Percentiles rank a stretch among this genome's conserved stretches.
Conservation (phyloP, 1,140 invertebrate genomes). For the Pentalonia nigronervosa region DNA sequence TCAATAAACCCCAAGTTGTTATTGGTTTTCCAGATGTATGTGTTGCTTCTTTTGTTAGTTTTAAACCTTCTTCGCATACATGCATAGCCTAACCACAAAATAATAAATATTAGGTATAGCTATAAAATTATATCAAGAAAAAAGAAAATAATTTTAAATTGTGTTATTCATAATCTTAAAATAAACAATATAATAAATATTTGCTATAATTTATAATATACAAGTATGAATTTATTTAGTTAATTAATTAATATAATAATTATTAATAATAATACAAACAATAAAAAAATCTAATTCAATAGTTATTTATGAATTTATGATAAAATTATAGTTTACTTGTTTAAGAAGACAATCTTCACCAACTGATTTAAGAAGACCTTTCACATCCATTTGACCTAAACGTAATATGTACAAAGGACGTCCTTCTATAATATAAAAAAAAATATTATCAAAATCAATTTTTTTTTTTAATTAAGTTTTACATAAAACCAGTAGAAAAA, state of each 20-base stretch:
- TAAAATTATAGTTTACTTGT: slow-evolving; percentile 69
- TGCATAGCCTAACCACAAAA: slow-evolving; percentile 73
- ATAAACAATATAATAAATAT: neutral
- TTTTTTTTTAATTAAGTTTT: slow-evolving; percentile 30
- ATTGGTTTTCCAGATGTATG: slow-evolving; percentile 77
- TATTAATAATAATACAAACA: too few relatives aligned
- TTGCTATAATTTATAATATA: too few relatives aligned
- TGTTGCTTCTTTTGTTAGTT: slow-evolving; percentile 85
- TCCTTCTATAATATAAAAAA: slow-evolving; percentile 73
- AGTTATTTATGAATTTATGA: neutral
- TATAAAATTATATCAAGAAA: neutral
- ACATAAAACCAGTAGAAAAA: neutral
- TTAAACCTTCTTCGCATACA: slow-evolving; percentile 85
- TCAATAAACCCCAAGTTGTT: slow-evolving; percentile 87
- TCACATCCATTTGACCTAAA: slow-evolving; percentile 93
- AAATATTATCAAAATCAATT: slow-evolving; percentile 55
- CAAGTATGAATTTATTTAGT: neutral
- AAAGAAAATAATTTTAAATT: neutral
- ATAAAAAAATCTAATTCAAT: neutral
- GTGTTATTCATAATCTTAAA: neutral
- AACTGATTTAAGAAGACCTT: slow-evolving; percentile 89
- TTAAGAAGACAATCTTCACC: slow-evolving; percentile 92
- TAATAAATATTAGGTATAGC: slow-evolving; percentile 39
- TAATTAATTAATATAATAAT: slow-evolving; percentile 4
- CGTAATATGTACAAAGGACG: slow-evolving; percentile 89